Percentiles rank a stretch among this genome's conserved stretches.
phyloP scores from a whole-genome alignment of 2,888 invertebrate species.

The Epinotia bilunana region DNA sequence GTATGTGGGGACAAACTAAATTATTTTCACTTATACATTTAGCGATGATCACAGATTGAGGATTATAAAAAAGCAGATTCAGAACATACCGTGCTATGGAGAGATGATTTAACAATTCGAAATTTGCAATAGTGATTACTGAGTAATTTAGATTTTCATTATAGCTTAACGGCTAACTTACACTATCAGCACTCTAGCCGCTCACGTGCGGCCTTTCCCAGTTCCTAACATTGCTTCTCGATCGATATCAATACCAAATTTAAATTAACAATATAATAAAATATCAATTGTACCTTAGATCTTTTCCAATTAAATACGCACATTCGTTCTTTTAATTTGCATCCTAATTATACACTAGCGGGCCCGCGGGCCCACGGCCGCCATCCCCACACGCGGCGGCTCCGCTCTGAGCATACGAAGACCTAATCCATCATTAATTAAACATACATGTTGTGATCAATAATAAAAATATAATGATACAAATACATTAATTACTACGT shows the following conservation, averaged over 20 bases:
- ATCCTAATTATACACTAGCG: slow-evolving; percentile 72
- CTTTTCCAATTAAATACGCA: slow-evolving; percentile 81
- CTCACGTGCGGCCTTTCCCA: slow-evolving; percentile 67
- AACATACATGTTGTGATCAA: slow-evolving; percentile 82
- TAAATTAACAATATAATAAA: slow-evolving; percentile 84
- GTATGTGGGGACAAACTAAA: slow-evolving; percentile 74
- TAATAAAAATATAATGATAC: slow-evolving; percentile 85
- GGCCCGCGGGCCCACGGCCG: slow-evolving; percentile 48
- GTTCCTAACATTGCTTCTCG: slow-evolving; percentile 81
- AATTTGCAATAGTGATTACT: slow-evolving; percentile 82
- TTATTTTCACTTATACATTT: slow-evolving; percentile 80
- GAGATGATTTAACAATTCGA: slow-evolving; percentile 80
- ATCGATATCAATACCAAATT: slow-evolving; percentile 82
- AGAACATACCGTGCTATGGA: slow-evolving; percentile 83
- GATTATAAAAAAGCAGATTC: slow-evolving; percentile 83
- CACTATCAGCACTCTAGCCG: slow-evolving; percentile 79
- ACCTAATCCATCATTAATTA: slow-evolving; percentile 70
- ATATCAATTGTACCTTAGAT: slow-evolving; percentile 85
- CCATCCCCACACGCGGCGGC: slow-evolving; percentile 46
- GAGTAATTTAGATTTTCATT: slow-evolving; percentile 82
- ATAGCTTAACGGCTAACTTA: slow-evolving; percentile 82
- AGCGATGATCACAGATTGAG: slow-evolving; percentile 84
- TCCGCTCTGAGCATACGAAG: slow-evolving; percentile 64
- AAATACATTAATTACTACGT: slow-evolving; percentile 83
- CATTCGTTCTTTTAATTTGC: slow-evolving; percentile 71